phyloP scores from a whole-genome alignment of 2,888 invertebrate species.

The Alviniconcha strummeri region DNA sequence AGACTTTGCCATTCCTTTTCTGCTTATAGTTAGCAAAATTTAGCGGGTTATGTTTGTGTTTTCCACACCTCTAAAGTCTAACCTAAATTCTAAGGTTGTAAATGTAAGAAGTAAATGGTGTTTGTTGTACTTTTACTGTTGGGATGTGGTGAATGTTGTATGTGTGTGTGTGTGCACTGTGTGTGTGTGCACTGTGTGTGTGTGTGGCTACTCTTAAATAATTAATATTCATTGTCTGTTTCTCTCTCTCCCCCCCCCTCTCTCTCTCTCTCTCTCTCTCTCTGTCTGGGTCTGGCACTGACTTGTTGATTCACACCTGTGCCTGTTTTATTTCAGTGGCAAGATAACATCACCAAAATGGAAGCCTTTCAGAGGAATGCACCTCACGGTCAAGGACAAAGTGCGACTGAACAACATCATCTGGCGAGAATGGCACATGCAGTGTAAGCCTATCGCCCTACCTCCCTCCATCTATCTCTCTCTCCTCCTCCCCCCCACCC shows the following conservation, averaged over 20 bases:
- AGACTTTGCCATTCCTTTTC: too few species aligned
- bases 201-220: not conserved
- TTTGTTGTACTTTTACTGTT: too few species aligned
- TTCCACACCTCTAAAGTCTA: too few species aligned
- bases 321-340: slow-evolving; percentile 81
- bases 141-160: too few species aligned
- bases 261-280: not conserved
- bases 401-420: slow-evolving; percentile 99
- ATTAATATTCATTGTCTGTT: not conserved
- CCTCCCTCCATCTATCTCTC: not conserved
- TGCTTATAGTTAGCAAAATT: too few species aligned
- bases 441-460: slow-evolving; percentile 77
- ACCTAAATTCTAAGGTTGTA: too few species aligned
- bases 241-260: not conserved
- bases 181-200: not conserved
- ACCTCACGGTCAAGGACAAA: slow-evolving; percentile 98
- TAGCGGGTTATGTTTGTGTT: too few species aligned
- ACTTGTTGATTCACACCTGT: too few species aligned
- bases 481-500: not conserved
- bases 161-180: too few species aligned
- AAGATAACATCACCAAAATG: slow-evolving; percentile 99
- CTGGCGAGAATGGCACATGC: slow-evolving; percentile 99
- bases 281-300: too few species aligned
- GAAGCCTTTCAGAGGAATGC: slow-evolving; percentile 99
- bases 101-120: too few species aligned